A percentile compares a stretch with the other conserved stretches of the same genome.
These are phyloP conservation scores for Eumeta japonica DNA, from an alignment of 1,140 invertebrate species.

Conservation along the genomic window DNA sequence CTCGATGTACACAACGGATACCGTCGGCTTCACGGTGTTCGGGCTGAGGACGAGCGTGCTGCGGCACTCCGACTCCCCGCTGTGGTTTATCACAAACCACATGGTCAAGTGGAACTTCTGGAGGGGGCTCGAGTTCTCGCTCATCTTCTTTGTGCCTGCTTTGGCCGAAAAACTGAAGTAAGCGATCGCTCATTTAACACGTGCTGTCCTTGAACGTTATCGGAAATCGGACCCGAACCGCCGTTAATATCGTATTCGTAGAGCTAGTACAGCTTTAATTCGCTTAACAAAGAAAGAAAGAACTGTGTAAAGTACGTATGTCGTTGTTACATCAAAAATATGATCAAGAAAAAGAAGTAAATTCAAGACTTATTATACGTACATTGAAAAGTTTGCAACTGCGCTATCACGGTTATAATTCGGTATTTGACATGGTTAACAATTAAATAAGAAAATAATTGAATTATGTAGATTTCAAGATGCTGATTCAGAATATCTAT, in stretches of 20 bases:
- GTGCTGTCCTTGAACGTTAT: neutral
- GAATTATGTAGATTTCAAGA: no score
- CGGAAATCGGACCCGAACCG: neutral
- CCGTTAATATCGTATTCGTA: neutral
- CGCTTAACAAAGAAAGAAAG: slow-evolving; percentile 23
- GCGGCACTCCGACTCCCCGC: slow-evolving; percentile 25
- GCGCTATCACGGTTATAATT: no score
- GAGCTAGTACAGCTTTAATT: neutral
- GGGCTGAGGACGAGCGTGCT: slow-evolving; percentile 31
- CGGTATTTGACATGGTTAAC: no score
- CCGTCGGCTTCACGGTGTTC: slow-evolving; percentile 33
- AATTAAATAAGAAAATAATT: no score
- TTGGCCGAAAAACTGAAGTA: slow-evolving; percentile 25
- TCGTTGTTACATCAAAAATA: no score
- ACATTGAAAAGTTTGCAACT: no score
- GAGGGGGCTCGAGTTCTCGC: slow-evolving; percentile 51
- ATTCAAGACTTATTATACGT: no score
- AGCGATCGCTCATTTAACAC: slow-evolving; percentile 10
- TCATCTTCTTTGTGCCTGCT: slow-evolving; percentile 46
- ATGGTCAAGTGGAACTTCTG: slow-evolving; percentile 59
- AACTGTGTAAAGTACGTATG: slow-evolving; percentile 20
- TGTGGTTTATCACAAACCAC: slow-evolving; percentile 36
- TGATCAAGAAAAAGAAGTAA: no score
- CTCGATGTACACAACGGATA: slow-evolving; percentile 42
- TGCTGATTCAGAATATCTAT: no score